Percentiles rank a stretch among this genome's conserved stretches.
phyloP scores from a whole-genome alignment of 2,113 vertebrate genomes.

The Anhinga anhinga region DNA sequence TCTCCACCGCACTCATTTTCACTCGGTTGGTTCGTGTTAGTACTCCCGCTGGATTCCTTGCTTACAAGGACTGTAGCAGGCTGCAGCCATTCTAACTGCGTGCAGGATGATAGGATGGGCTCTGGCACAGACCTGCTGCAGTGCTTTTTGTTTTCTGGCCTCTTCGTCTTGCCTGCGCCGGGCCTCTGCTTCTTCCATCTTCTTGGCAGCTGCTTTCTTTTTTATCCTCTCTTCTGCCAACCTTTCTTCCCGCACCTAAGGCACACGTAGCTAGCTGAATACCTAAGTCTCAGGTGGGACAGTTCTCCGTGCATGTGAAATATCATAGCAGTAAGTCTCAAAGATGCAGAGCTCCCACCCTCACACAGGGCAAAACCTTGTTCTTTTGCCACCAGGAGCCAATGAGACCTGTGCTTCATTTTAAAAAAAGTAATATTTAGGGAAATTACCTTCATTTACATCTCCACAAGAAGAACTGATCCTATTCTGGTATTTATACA shows the following conservation, averaged over 20 bases:
- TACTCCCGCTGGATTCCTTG: rapidly evolving
- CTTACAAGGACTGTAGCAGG: background rate
- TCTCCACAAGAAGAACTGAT: background rate
- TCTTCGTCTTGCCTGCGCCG: conserved; percentile 88
- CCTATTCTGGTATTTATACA: background rate
- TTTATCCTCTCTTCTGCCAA: conserved; percentile 88
- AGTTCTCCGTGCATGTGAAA: too few species aligned
- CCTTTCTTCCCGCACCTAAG: conserved; percentile 81
- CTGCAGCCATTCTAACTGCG: rapidly evolving
- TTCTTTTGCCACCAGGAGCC: background rate
- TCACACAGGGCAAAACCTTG: background rate
- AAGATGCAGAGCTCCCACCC: background rate
- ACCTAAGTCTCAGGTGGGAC: rapidly evolving
- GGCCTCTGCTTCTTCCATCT: conserved; percentile 86
- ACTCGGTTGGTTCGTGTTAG: background rate
- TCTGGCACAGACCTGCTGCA: conserved; percentile 75
- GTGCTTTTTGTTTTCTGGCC: conserved; percentile 77
- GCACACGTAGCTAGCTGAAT: background rate
- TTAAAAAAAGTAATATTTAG: background rate
- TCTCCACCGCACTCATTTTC: background rate
- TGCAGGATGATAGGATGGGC: rapidly evolving
- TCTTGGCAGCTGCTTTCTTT: conserved; percentile 81
- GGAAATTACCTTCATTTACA: background rate
- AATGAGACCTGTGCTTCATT: background rate
- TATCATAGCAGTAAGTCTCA: background rate